A percentile compares a stretch with the other conserved stretches of the same genome.
phyloP scores from a whole-genome alignment of 2,797 vertebrate species.

The Garrulus glandarius region DNA sequence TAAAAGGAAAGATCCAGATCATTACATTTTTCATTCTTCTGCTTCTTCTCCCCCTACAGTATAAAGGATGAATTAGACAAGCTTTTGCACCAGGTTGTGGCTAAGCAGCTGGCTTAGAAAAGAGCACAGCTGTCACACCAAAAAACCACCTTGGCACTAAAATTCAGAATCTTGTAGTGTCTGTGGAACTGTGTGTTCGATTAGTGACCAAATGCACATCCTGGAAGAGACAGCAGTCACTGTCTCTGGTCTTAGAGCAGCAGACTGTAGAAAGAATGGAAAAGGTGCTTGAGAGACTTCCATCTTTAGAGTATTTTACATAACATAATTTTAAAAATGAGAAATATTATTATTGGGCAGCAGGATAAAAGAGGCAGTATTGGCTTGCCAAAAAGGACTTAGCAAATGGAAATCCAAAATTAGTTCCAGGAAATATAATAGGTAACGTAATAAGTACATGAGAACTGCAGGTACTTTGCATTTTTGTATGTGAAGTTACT shows the following conservation, averaged over 20 bases:
- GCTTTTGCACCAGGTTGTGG: neutral
- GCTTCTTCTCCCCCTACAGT: neutral
- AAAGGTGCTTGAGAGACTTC: neutral
- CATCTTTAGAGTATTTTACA: neutral
- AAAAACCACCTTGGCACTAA: neutral
- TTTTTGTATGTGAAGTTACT: slow-evolving; percentile 11
- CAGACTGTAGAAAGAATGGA: neutral
- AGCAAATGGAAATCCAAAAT: slow-evolving; percentile 16
- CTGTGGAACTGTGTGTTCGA: neutral
- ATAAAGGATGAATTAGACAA: neutral
- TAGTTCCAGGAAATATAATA: slow-evolving; percentile 12
- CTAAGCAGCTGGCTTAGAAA: slow-evolving; percentile 9
- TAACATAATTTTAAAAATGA: neutral
- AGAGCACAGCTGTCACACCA: neutral
- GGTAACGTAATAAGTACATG: neutral
- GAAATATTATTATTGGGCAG: neutral
- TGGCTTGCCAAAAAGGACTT: neutral
- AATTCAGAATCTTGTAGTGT: neutral
- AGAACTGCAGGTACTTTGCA: slow-evolving; percentile 34
- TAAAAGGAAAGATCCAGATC: neutral
- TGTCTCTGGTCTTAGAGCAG: neutral
- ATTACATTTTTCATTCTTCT: neutral
- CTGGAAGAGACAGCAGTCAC: neutral
- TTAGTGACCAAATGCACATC: neutral
- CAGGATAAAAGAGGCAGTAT: neutral